Evolutionary conservation across 2,113 vertebrate genomes (phyloP).

Genomic region (Chaetorhynchus papuensis): DNA sequence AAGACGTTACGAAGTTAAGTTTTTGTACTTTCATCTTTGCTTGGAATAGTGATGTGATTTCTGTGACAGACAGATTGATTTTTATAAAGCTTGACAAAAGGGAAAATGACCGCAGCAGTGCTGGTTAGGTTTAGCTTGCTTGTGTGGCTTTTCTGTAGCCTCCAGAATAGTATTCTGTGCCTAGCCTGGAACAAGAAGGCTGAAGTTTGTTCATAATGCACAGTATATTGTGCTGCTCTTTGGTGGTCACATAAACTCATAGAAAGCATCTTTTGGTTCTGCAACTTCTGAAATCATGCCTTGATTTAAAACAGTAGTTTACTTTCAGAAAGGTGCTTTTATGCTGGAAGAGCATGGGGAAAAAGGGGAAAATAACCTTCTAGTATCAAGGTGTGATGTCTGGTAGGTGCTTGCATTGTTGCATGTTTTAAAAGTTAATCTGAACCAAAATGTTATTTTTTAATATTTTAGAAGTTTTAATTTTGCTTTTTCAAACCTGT

Average conservation of each 20-base stretch:
- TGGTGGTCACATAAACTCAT: neutral
- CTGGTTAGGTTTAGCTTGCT: neutral
- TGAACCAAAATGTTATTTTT: neutral
- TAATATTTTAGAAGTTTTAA: neutral
- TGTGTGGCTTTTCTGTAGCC: constrained; percentile 7
- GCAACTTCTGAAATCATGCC: neutral
- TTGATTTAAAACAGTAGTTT: neutral
- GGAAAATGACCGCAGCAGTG: neutral
- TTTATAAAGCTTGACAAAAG: neutral
- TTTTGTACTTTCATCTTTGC: neutral
- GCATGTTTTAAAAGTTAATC: neutral
- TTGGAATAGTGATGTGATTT: constrained; percentile 6
- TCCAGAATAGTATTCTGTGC: neutral
- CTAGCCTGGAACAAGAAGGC: neutral
- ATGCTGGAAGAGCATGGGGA: neutral
- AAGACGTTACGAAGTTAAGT: neutral
- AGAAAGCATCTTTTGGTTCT: neutral
- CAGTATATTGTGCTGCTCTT: neutral
- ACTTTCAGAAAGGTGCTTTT: neutral
- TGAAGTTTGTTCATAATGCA: neutral
- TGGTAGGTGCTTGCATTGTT: neutral
- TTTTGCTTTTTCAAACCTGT: neutral
- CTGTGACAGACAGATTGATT: neutral
- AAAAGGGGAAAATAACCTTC: neutral
- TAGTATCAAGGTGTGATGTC: neutral